Evolutionary conservation across 2,113 vertebrate genomes (phyloP).

Genomic region (Dromiciops gliroides): DNA sequence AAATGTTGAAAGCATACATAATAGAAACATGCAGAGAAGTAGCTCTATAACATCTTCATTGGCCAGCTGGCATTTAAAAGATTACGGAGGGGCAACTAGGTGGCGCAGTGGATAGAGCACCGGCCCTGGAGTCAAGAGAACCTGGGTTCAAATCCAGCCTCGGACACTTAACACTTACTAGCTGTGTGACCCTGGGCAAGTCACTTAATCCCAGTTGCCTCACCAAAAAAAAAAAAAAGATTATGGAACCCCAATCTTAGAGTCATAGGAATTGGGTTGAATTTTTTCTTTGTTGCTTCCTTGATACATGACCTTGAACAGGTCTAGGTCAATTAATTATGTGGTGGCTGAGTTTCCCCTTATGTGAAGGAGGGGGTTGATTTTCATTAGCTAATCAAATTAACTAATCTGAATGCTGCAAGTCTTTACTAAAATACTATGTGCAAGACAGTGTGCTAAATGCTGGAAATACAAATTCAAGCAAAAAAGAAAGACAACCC

Average conservation of each 20-base stretch:
- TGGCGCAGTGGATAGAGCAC: no score
- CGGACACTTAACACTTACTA: no score
- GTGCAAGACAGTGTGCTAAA: not conserved
- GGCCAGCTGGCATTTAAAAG: not conserved
- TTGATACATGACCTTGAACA: not conserved
- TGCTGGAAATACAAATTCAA: not conserved
- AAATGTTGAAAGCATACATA: not conserved
- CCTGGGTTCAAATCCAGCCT: no score
- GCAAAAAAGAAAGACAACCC: not conserved
- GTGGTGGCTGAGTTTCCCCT: not conserved
- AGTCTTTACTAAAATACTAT: constrained; percentile 16
- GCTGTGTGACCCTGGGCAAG: no score
- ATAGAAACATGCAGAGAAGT: not conserved
- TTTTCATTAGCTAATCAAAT: not conserved
- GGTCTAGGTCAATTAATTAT: not conserved
- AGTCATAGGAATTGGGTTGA: not conserved
- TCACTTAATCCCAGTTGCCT: no score
- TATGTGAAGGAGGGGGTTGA: not conserved
- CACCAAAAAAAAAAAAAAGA: no score
- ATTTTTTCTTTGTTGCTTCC: not conserved
- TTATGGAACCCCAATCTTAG: not conserved
- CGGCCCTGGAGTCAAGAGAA: no score
- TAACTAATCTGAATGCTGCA: not conserved
- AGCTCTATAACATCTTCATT: not conserved
- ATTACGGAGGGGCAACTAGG: no score